Base-by-base conservation (phyloP, 2,113 vertebrate genomes). In the Tyrannus savana region DNA sequence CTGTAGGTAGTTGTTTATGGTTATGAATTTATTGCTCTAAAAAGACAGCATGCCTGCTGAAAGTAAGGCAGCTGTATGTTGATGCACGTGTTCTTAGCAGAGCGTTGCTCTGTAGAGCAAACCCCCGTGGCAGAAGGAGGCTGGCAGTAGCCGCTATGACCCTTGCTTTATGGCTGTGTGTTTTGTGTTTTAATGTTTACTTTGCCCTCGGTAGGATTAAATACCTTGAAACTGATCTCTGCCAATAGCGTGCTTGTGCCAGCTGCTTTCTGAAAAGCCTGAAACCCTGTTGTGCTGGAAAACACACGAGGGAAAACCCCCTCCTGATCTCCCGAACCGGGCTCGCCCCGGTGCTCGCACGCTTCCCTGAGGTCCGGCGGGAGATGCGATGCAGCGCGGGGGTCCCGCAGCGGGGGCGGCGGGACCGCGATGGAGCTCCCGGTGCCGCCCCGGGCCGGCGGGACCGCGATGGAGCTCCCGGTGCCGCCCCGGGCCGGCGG, bases 271-370 rank as follows among this genome's bases (percentile, higher is more conserved):
- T 62, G 64, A 62, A 58, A 64, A 60, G 66, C 58, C 68, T 4
- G 39, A 62, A 84, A 27, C 68, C 39, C n/a, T 7, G 30, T 12
- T 58, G 24, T 16, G 44, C 35, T 9, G 69, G 37, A 35, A 44
- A 55, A 33, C 0, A 28, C 27, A 39, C 24, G 28, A 22, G 53
- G 73, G 12, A 22, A 31, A 67, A 69, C 2, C 6, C 14, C n/a
- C 35, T 68, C 9, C 10, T 12, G 2, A 0, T 8, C 17, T 9
- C n/a, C 53, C 3, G 30, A 5, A 2, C 19, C 8, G 19, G 22
- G 7, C 21, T 52, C 23, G 39, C 13, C 33, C 10, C 3, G 23
- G 31, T 19, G 7, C 63, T 24, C 42, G 9, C 47, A 6, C 7
- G 2, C 50, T 28, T 15, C 39, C 22, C 56, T 56, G 14, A 28